phyloP scores from a whole-genome alignment of 2,888 invertebrate genomes.

The Lasius platythorax region DNA sequence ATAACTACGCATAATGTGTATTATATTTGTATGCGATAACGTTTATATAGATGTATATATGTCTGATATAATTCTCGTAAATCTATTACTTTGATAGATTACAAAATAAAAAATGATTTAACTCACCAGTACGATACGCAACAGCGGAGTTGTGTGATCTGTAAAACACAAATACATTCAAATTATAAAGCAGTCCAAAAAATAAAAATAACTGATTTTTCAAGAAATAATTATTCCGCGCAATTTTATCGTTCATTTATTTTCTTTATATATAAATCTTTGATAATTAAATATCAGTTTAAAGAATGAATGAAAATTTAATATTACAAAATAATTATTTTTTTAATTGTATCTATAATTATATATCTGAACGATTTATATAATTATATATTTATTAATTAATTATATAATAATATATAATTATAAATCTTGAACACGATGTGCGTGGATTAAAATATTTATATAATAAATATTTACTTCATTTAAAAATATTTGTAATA shows the following conservation, averaged over 20 bases:
- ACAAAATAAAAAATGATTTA: neutral
- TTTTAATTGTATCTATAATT: no score
- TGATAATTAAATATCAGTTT: neutral
- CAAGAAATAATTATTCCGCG: neutral
- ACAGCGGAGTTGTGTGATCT: neutral
- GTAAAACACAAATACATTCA: neutral
- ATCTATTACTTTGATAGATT: neutral
- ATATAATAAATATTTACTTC: no score
- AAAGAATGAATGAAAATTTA: no score
- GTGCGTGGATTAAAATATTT: no score
- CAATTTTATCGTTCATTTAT: neutral
- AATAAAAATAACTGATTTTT: neutral
- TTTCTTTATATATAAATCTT: neutral
- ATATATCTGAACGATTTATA: no score
- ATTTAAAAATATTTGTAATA: no score
- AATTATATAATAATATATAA: no score
- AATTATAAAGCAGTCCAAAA: neutral
- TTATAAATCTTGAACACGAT: no score
- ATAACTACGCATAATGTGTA: neutral
- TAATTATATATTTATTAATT: no score
- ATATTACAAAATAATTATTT: no score
- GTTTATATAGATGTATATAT: neutral
- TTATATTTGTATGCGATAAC: slow-evolving; percentile 2
- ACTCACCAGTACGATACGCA: neutral
- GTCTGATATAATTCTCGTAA: neutral